Evolutionary conservation across 2,888 invertebrate species (phyloP), one percentile per base, ranked within the genome.

Genomic region (Athalia cordata): DNA sequence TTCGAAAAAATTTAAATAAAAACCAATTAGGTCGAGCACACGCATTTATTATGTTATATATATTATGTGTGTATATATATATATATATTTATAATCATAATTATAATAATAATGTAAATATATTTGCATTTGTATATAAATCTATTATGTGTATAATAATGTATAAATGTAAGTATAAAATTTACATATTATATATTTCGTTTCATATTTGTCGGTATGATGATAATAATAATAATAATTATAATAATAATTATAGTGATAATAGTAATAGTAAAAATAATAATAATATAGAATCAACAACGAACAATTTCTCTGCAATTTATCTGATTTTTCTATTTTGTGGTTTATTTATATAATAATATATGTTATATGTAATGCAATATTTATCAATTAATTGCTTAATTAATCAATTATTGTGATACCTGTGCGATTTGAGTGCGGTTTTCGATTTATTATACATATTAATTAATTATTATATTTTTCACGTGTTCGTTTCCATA

Each of bases 71-170:
- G 55, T 52, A 11, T 29, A 64, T 64, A 62, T 62, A 70, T 79
- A 64, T 64, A 66, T 15, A 61, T 65, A 67, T 78, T 74, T 78
- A 78, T 75, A 75, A 74, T 29, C 66, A 59, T 65, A 75, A 13
- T 49, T 59, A 68, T 76, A 74, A 29, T 29, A 29, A 29, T 29
- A 29, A 29, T 78, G 64, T 75, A 70, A 47, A 59, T 74, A 57
- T 77, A 70, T 81, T 72, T 76, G 68, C 77, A 70, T 78, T 77
- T 59, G 55, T 77, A 68, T 77, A 66, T 77, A 66, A 65, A 77
- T 81, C 80, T 81, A 79, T 78, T 55, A 80, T 75, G 61, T 59
- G 50, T 75, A 77, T 70, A 55, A 66, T 68, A 61, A 47, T 45
- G 75, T 55, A 59, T 72, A 77, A 9, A 50, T 29, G 47, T 79